phyloP scores from a whole-genome alignment of 1,140 invertebrate species.

The Trachymyrmex cornetzi region DNA sequence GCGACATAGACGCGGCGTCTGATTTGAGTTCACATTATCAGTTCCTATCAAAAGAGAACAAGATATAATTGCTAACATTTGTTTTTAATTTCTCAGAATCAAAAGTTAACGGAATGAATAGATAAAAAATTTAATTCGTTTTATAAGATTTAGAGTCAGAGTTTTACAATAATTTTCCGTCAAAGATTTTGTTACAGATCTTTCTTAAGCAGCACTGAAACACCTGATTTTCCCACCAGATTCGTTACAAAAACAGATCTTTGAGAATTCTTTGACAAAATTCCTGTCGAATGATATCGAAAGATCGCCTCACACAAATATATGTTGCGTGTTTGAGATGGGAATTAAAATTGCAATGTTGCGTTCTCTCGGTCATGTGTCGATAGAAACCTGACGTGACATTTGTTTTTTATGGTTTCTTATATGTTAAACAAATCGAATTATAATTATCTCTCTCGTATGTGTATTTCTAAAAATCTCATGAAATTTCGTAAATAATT shows the following conservation, averaged over 20 bases:
- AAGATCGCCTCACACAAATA: conserved; percentile 31
- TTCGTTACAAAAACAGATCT: not conserved
- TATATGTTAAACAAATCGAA: not conserved
- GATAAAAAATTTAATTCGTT: not conserved
- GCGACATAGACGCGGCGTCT: conserved; percentile 60
- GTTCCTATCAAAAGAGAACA: not conserved
- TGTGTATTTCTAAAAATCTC: conserved; percentile 8
- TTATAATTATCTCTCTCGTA: not conserved
- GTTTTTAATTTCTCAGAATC: conserved; percentile 1
- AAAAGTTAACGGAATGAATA: not conserved
- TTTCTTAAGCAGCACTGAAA: not conserved
- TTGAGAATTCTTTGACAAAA: not conserved
- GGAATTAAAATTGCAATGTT: conserved; percentile 53
- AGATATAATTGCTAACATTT: conserved; percentile 17
- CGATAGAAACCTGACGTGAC: not conserved
- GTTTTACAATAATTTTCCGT: not conserved
- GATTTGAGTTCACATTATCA: conserved; percentile 57
- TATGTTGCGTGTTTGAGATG: conserved; percentile 18
- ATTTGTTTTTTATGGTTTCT: not conserved
- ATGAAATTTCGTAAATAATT: conserved; percentile 14
- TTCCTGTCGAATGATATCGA: not conserved
- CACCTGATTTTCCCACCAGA: not conserved
- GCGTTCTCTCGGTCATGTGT: conserved; percentile 19
- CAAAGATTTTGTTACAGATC: not conserved
- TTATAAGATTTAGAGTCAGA: not conserved